Evolutionary conservation across 2,797 vertebrate species (phyloP).

Genomic region (Semotilus atromaculatus): DNA sequence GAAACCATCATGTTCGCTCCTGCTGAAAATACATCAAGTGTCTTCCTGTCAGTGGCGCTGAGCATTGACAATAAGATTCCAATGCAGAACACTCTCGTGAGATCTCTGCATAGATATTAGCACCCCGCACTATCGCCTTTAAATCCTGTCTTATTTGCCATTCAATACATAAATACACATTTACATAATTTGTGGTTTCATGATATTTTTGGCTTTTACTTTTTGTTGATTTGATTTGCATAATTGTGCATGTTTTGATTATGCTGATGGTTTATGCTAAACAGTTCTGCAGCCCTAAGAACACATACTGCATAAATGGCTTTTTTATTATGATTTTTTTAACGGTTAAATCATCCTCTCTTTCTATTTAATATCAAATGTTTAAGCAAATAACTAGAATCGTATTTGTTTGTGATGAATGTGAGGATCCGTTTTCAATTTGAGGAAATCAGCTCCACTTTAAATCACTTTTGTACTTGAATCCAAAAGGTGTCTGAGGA

Average conservation of each 20-base stretch:
- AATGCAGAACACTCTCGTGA: conserved; percentile 16
- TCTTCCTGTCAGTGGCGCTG: conserved; percentile 26
- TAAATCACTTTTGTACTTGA: not conserved
- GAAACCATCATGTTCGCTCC: conserved; percentile 57
- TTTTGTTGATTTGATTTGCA: conserved; percentile 45
- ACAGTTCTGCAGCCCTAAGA: not conserved
- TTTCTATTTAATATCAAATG: not conserved
- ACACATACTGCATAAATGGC: not conserved
- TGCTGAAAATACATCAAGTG: conserved; percentile 60
- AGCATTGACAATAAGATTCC: conserved; percentile 32
- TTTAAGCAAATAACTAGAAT: not conserved
- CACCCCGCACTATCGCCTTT: not conserved
- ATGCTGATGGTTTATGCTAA: conserved; percentile 38
- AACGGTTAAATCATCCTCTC: not conserved
- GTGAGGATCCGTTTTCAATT: not conserved
- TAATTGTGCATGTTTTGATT: conserved; percentile 39
- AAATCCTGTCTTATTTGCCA: conserved; percentile 20
- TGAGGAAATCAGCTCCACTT: not conserved
- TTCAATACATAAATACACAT: conserved; percentile 18
- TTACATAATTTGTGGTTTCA: conserved; percentile 36
- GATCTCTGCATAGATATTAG: conserved; percentile 24
- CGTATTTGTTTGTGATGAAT: not conserved
- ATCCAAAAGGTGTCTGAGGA: not conserved
- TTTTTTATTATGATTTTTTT: conserved; percentile 1
- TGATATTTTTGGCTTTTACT: conserved; percentile 32